A percentile compares a stretch with the other conserved stretches of the same genome.
Evolutionary conservation across 2,113 vertebrate genomes (phyloP).

Genomic region (Alethe diademata): DNA sequence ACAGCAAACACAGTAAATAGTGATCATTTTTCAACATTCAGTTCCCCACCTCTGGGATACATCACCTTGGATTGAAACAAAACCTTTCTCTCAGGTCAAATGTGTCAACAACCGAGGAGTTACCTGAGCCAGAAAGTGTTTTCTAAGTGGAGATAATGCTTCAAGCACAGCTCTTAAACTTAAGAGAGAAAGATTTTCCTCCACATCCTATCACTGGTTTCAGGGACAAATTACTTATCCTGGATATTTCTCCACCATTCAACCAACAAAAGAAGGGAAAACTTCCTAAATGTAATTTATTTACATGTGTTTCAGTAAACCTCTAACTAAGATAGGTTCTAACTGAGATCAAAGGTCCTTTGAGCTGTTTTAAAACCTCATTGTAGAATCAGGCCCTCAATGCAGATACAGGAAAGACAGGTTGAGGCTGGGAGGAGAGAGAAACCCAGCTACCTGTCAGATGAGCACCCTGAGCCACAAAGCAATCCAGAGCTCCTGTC

Average conservation of each 20-base stretch:
- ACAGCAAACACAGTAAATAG: not conserved
- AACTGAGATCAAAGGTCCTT: constrained; percentile 34
- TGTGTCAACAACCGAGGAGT: not conserved
- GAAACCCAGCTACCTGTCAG: not conserved
- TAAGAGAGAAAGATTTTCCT: not conserved
- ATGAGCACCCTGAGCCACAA: not conserved
- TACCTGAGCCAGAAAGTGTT: not conserved
- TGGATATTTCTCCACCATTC: not conserved
- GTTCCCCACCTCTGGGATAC: not conserved
- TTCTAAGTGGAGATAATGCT: not conserved
- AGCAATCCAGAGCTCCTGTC: not conserved
- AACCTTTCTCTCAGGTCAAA: not conserved
- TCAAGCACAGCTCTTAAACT: not conserved
- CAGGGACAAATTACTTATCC: not conserved
- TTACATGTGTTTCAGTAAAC: not conserved
- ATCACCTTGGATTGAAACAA: not conserved
- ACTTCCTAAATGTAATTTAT: not conserved
- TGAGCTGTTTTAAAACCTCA: not conserved
- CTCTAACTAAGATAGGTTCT: not conserved
- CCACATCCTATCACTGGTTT: not conserved
- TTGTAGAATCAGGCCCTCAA: not conserved
- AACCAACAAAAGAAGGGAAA: not conserved
- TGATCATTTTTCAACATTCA: not conserved
- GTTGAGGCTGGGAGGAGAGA: constrained; percentile 8
- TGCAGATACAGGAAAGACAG: constrained; percentile 30